These are phyloP conservation scores for Psix sp. DNA, from an alignment of 1,140 invertebrate species.

Conservation along the genomic window DNA sequence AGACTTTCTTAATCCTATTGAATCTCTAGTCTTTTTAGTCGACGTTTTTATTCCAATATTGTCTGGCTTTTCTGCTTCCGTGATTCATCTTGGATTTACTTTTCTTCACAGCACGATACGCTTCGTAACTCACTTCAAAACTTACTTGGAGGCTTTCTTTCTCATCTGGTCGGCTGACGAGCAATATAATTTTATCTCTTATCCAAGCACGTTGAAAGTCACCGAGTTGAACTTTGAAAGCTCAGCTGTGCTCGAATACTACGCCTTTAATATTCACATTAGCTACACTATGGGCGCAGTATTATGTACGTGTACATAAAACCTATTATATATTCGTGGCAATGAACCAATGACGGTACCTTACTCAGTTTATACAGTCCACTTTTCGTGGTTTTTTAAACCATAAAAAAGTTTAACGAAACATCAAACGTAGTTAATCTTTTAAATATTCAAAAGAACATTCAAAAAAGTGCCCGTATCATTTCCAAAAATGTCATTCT, in stretches of 20 bases:
- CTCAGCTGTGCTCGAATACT: constrained; percentile 55
- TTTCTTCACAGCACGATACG: constrained; percentile 51
- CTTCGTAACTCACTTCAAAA: constrained; percentile 57
- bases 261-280: constrained; percentile 57
- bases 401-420: too few species aligned
- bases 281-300: constrained; percentile 50
- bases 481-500: too few species aligned
- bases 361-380: constrained; percentile 50
- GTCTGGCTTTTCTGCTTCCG: constrained; percentile 44
- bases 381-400: too few species aligned
- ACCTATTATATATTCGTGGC: constrained; percentile 59
- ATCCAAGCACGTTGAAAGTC: constrained; percentile 61
- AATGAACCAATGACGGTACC: constrained; percentile 57
- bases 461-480: too few species aligned
- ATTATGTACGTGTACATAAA: constrained; percentile 58
- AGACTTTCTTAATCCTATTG: too few species aligned
- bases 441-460: too few species aligned
- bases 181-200: constrained; percentile 61
- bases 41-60: constrained; percentile 55
- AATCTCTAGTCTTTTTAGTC: too few species aligned
- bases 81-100: constrained; percentile 53
- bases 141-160: constrained; percentile 58
- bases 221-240: constrained; percentile 59
- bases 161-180: constrained; percentile 56
- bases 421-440: too few species aligned